These are phyloP conservation scores for Portunus trituberculatus DNA, from an alignment of 1,140 invertebrate genomes.

Conservation along the genomic window DNA sequence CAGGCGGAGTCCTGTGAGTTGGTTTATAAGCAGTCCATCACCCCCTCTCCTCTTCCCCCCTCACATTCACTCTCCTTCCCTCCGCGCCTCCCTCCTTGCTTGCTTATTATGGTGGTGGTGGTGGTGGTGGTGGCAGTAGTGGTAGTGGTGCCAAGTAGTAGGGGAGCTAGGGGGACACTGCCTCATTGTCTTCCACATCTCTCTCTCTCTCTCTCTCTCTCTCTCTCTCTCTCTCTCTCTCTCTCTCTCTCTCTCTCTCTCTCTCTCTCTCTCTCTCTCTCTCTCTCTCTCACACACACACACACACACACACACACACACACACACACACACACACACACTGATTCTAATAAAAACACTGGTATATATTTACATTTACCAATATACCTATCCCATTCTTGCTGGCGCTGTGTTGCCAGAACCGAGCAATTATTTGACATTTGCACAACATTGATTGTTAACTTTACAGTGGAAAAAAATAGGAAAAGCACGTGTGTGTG, in stretches of 20 bases:
- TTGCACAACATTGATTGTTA: neutral
- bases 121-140: neutral
- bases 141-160: neutral
- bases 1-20: conserved; percentile 1
- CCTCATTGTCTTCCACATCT: neutral
- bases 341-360: neutral
- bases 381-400: neutral
- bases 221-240: too few relatives aligned
- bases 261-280: too few relatives aligned
- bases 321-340: too few relatives aligned
- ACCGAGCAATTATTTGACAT: neutral
- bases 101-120: conserved; percentile 12
- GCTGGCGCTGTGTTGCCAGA: neutral
- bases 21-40: conserved; percentile 3
- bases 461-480: too few relatives aligned
- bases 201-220: too few relatives aligned
- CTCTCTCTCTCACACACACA: too few relatives aligned
- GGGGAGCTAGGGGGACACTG: conserved; percentile 16
- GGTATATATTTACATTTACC: neutral
- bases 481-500: too few relatives aligned
- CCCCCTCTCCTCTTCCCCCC: neutral
- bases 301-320: too few relatives aligned
- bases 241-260: too few relatives aligned
- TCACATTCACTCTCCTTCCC: neutral
- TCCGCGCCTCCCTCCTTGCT: neutral